Percentiles rank a stretch among this genome's conserved stretches.
These are phyloP conservation scores for Pollenia amentaria DNA, from an alignment of 2,888 invertebrate species.

Conservation along the genomic window DNA sequence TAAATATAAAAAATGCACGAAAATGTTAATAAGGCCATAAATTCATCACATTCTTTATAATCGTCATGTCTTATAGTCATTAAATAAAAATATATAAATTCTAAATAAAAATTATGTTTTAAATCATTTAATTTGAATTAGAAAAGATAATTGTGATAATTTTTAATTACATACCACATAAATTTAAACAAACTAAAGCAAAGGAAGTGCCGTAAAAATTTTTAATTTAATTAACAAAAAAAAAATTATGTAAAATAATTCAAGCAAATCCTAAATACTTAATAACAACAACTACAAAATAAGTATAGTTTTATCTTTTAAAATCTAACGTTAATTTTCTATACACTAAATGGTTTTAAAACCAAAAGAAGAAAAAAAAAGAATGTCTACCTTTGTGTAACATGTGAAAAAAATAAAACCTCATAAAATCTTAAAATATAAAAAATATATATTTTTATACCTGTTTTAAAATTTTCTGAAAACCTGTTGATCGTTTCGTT, in stretches of 20 bases:
- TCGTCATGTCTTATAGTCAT: conserved; percentile 61
- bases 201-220: conserved; percentile 55
- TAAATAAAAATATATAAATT: conserved; percentile 43
- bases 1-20: conserved; percentile 15
- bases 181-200: conserved; percentile 29
- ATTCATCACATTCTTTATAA: not conserved
- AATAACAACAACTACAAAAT: not conserved
- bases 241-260: not conserved
- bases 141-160: conserved; percentile 56
- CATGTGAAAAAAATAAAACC: conserved; percentile 43
- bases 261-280: not conserved
- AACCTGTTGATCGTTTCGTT: conserved; percentile 70
- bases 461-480: conserved; percentile 65
- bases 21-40: conserved; percentile 53
- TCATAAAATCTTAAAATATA: conserved; percentile 21
- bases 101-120: conserved; percentile 25
- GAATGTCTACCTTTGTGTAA: conserved; percentile 61
- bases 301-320: conserved; percentile 21
- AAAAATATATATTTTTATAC: conserved; percentile 57
- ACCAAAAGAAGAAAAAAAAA: conserved; percentile 35
- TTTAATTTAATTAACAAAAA: conserved; percentile 28
- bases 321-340: conserved; percentile 1
- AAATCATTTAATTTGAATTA: conserved; percentile 36
- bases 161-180: conserved; percentile 36
- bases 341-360: conserved; percentile 19